Base-by-base conservation (phyloP, 2,797 vertebrate species). In the Triplophysa yarkandensis region DNA sequence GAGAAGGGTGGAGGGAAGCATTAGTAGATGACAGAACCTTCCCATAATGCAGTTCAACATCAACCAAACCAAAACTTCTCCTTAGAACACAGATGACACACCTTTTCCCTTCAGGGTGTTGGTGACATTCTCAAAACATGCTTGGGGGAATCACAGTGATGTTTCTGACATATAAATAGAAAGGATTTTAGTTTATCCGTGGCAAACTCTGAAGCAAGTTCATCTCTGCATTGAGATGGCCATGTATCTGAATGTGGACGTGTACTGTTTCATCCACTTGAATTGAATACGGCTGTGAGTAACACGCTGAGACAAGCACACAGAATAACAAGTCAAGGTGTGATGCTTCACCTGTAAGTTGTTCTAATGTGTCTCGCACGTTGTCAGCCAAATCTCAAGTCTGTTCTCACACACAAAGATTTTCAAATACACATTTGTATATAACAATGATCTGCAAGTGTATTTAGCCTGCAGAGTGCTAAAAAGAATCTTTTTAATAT, bases 41-140 rank as follows among this genome's bases (percentile, higher is more conserved):
- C 77, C 58, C 43, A 23, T 13, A 52, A 44, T 63, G 27, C 52
- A 36, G 34, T 46, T 68, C 39, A 68, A 25, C 25, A 41, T 52
- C 27, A 52, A 52, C 21, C 43, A 19, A 25, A 23, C 8, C 68
- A 57, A n/a, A 68, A 65, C 52, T 55, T 70, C 65, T 46, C 23
- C 41, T 61, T 23, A 61, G 19, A 25, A 41, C 30, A 50, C 69
- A 61, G 27, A n/a, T 6, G 48, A 58, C 74, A 79, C 55, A 64
- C 82, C 72, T 74, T 74, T 62, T 30, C 25, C 62, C 68, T 54
- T 46, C n/a, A 6, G 71, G 82, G 61, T 63, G 64, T 76, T 77
- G 68, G 50, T 71, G 78, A 76, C 77, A 80, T 81, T 81, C 60
- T 25, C 52, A n/a, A 27, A 66, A 52, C 70, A 71, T 34, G 55